Percentiles rank a stretch among this genome's conserved stretches.
phyloP scores from a whole-genome alignment of 2,113 vertebrate species.

The Prietella phreatophila region DNA sequence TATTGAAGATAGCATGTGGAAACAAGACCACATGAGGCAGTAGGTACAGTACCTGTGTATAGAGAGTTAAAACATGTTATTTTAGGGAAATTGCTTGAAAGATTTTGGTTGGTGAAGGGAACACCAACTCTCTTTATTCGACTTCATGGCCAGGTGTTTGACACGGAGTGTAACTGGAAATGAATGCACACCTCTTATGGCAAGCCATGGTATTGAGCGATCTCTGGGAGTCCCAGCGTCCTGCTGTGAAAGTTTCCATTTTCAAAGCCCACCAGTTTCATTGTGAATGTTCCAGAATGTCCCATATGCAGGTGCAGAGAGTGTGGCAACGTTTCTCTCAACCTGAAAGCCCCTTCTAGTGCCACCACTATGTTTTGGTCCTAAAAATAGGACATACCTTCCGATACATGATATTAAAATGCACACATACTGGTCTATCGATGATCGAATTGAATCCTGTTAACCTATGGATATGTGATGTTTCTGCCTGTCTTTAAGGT shows the following conservation, averaged over 20 bases:
- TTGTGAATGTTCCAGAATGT: conserved; percentile 73
- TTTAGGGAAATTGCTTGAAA: conserved; percentile 1
- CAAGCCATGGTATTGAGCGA: conserved; percentile 78
- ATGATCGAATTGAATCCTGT: not conserved
- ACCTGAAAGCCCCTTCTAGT: conserved; percentile 14
- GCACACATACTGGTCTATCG: conserved; percentile 53
- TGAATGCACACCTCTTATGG: conserved; percentile 78
- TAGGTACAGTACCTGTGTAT: conserved; percentile 36
- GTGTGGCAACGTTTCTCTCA: conserved; percentile 65
- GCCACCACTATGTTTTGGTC: not conserved
- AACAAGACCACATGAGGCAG: conserved; percentile 62
- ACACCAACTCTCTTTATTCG: conserved; percentile 68
- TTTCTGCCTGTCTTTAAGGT: not conserved
- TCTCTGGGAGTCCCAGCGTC: conserved; percentile 79
- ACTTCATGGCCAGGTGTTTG: conserved; percentile 84
- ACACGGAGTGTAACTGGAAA: conserved; percentile 78
- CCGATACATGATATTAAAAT: conserved; percentile 50
- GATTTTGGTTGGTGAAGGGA: conserved; percentile 10
- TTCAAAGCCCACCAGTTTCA: conserved; percentile 82
- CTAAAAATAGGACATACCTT: too few species aligned
- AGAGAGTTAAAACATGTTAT: not conserved
- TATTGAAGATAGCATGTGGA: conserved; percentile 64
- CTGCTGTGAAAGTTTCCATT: conserved; percentile 85
- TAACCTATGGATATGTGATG: not conserved
- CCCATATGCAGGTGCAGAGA: conserved; percentile 77